phyloP scores from a whole-genome alignment of 1,140 invertebrate species.

The Drosophila lini region DNA sequence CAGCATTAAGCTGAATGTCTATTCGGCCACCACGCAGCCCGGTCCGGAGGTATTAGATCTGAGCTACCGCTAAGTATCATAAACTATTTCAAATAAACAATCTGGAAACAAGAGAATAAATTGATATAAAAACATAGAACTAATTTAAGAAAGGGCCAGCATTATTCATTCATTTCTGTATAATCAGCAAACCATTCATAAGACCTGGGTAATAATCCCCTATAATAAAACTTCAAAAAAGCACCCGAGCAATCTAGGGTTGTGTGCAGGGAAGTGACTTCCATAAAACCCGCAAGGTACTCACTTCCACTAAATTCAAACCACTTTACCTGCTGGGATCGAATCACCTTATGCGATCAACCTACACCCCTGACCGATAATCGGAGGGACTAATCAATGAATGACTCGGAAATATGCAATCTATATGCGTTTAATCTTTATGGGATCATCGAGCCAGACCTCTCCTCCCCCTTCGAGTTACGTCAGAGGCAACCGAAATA shows the following conservation, averaged over 20 bases:
- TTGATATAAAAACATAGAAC: neutral
- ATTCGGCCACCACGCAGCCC: slow-evolving; percentile 48
- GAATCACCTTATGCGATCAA: slow-evolving; percentile 3
- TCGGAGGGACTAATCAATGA: slow-evolving; percentile 14
- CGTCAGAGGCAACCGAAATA: slow-evolving; percentile 34
- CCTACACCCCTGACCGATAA: slow-evolving; percentile 20
- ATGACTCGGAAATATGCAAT: slow-evolving; percentile 33
- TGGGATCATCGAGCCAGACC: slow-evolving; percentile 17
- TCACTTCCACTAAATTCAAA: slow-evolving; percentile 12
- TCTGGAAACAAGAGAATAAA: neutral
- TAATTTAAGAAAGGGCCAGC: neutral
- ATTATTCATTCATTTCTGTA: slow-evolving; percentile 14
- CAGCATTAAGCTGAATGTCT: slow-evolving; percentile 45
- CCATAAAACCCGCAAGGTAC: slow-evolving; percentile 5
- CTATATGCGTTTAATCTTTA: slow-evolving; percentile 29
- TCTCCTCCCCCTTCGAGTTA: neutral
- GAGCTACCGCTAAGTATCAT: neutral
- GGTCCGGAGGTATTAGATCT: neutral
- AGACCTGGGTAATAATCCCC: neutral
- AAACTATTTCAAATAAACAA: neutral
- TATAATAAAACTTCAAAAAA: slow-evolving; percentile 18
- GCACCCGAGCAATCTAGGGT: slow-evolving; percentile 6
- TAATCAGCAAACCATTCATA: slow-evolving; percentile 6
- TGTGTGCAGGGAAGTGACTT: slow-evolving; percentile 2
- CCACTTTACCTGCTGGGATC: neutral